Evolutionary conservation across 2,113 vertebrate species (phyloP).

Genomic region (Jacana jacana): DNA sequence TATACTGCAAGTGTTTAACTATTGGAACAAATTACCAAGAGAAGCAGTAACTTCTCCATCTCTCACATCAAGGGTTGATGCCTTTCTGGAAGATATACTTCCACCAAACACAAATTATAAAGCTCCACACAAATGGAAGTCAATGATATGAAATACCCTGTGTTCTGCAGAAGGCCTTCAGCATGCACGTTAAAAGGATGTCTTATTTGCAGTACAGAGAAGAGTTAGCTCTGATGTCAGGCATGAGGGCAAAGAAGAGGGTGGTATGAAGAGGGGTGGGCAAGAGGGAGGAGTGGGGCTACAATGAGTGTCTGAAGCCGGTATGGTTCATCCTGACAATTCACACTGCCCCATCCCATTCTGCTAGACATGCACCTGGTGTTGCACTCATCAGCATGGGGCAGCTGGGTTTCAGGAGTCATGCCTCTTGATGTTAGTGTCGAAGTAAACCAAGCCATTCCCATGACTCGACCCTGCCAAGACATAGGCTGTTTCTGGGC

Average conservation of each 20-base stretch:
- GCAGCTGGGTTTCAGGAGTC: neutral
- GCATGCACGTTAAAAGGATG: neutral
- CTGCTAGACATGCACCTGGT: neutral
- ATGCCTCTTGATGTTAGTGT: neutral
- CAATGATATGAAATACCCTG: neutral
- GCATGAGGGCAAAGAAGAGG: neutral
- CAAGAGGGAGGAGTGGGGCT: neutral
- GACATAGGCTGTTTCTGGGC: neutral
- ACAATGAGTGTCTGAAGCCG: neutral
- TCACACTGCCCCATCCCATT: neutral
- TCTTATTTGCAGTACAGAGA: neutral
- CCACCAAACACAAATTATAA: neutral
- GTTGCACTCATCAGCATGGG: neutral
- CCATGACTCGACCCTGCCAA: neutral
- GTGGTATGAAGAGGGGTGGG: neutral
- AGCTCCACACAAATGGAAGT: neutral
- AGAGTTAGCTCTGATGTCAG: neutral
- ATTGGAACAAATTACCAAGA: slow-evolving; percentile 6
- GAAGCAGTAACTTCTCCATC: neutral
- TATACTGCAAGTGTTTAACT: neutral
- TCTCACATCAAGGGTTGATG: neutral
- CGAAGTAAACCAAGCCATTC: neutral
- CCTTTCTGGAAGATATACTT: neutral
- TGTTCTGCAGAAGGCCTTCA: neutral
- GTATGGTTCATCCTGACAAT: neutral